These are phyloP conservation scores for Drosophila orosa DNA, from an alignment of 1,140 invertebrate genomes.

Conservation along the genomic window DNA sequence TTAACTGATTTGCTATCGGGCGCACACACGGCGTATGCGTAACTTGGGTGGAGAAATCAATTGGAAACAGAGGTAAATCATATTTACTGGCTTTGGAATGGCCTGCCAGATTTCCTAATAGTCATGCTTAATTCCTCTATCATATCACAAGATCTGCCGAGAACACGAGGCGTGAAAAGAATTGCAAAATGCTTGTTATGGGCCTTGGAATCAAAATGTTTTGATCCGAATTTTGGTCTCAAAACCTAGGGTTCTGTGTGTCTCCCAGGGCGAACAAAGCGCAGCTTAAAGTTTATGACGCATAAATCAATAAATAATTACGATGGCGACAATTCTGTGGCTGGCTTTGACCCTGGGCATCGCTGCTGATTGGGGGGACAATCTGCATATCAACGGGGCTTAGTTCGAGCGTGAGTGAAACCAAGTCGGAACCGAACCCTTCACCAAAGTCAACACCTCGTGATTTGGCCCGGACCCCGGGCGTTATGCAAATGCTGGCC, in stretches of 20 bases:
- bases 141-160: slow-evolving; percentile 30
- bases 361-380: slow-evolving; percentile 29
- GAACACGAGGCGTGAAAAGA: slow-evolving; percentile 34
- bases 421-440: slow-evolving; percentile 38
- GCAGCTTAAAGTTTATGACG: slow-evolving; percentile 41
- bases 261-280: slow-evolving; percentile 36
- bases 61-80: slow-evolving; percentile 64
- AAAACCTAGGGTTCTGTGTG: slow-evolving; percentile 20
- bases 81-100: slow-evolving; percentile 59
- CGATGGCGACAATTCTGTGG: slow-evolving; percentile 41
- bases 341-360: slow-evolving; percentile 47
- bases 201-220: slow-evolving; percentile 33
- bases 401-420: slow-evolving; percentile 13
- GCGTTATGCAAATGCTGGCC: slow-evolving; percentile 55
- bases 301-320: slow-evolving; percentile 56
- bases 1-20: slow-evolving; percentile 73
- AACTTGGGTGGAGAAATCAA: slow-evolving; percentile 65
- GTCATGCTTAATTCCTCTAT: slow-evolving; percentile 64
- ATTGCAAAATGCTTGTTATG: slow-evolving; percentile 30
- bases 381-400: slow-evolving; percentile 49
- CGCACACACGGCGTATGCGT: slow-evolving; percentile 66
- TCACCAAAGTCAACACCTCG: slow-evolving; percentile 48
- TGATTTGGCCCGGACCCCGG: slow-evolving; percentile 18
- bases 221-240: slow-evolving; percentile 7
- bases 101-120: slow-evolving; percentile 73